These are phyloP conservation scores for Silurus aristotelis DNA, from an alignment of 2,797 vertebrate genomes.

Conservation along the genomic window DNA sequence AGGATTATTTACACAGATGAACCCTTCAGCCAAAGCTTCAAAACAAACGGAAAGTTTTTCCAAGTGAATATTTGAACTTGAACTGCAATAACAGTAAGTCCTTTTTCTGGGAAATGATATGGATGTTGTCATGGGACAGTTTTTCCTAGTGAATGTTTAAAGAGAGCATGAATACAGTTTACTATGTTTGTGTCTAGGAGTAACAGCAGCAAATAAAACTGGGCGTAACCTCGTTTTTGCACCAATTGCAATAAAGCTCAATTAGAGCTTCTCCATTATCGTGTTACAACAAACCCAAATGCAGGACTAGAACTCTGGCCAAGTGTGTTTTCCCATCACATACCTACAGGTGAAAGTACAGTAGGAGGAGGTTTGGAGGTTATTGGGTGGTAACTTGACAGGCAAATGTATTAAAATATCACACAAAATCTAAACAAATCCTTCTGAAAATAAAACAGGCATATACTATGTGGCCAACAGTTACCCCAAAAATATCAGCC, in stretches of 20 bases:
- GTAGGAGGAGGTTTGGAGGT: background rate
- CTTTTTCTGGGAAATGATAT: background rate
- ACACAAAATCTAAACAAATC: background rate
- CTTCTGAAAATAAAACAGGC: background rate
- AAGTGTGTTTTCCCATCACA: background rate
- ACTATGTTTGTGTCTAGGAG: background rate
- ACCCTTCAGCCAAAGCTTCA: conserved; percentile 1
- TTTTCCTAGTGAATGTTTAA: conserved; percentile 9
- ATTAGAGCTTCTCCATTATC: background rate
- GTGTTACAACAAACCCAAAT: background rate
- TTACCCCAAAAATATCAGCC: background rate
- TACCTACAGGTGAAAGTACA: background rate
- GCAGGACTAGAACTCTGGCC: too few relatives aligned
- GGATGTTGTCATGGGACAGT: background rate
- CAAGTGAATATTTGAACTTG: background rate
- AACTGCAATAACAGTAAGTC: background rate
- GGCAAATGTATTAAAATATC: background rate
- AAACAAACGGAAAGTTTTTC: conserved; percentile 10
- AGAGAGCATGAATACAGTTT: background rate
- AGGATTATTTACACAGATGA: conserved; percentile 9
- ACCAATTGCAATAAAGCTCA: background rate
- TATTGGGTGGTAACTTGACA: background rate
- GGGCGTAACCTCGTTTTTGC: background rate
- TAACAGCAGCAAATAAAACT: background rate
- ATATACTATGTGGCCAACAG: background rate